Base-by-base conservation (phyloP, 1,140 invertebrate genomes). In the Drosophila persimilis region DNA sequence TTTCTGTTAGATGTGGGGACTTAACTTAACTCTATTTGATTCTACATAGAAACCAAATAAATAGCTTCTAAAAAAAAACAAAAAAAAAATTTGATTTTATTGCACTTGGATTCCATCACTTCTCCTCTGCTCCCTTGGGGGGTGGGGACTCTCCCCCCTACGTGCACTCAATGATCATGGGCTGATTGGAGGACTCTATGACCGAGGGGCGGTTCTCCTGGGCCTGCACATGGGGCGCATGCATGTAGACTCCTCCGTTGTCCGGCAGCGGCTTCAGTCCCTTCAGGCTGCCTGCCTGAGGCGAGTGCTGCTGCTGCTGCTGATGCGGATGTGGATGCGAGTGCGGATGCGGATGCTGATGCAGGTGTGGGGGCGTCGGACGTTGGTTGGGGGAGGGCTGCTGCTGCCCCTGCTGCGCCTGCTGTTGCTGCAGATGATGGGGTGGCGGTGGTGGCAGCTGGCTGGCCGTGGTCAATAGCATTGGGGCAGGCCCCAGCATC, bases 91-190 rank as follows among this genome's bases (percentile, higher is more conserved):
- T 64, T 66, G 63, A 77, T 84, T 58, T 72, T 89, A 90, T 90
- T 90, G 81, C 88, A 90, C 86, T 90, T 90, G 48, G 85, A 77
- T 81, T 85, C 63, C 66, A 44, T 56, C 72, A 76, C 52, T 69
- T 69, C 46, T 64, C 50, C 51, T 83, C 57, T 57, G 13, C 20
- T 35, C 29, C n/a, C 35, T 48, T 54, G 51, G n/a, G 20, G 17
- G 51, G n/a, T 15, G 11, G 17, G 41, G 31, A 8, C 31, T 17
- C 8, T 24, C 22, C 22, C 9, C 9, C 72, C 62, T 96, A 97
- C 92, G 96, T 97, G 92, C 96, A 97, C 92, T 97, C 96, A 78
- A 97, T 97, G 77, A 97, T 96, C 92, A 96, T 95, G 29, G 95
- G 96, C 90, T 96, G 96, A 73, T 94, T 96, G 78, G 83, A 96